Percentiles rank a stretch among this genome's conserved stretches.
Evolutionary conservation across 2,113 vertebrate genomes (phyloP).

Genomic region (Urocynchramus pylzowi): DNA sequence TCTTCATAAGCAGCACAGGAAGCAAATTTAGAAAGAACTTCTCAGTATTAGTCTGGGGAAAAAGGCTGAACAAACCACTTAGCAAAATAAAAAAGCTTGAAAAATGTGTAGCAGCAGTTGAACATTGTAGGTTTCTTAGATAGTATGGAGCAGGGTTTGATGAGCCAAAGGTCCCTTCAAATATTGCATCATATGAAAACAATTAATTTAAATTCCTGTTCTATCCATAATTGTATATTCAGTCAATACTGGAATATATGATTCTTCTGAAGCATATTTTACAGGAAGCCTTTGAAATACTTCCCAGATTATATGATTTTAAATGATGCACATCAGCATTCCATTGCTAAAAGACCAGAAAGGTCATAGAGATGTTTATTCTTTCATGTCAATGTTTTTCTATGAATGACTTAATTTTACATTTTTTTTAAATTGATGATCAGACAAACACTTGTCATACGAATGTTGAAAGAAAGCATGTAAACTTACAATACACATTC

Average conservation of each 20-base stretch:
- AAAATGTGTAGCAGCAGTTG: background rate
- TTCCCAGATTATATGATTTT: background rate
- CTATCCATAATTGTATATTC: background rate
- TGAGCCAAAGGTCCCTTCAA: background rate
- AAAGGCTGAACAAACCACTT: background rate
- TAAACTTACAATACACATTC: background rate
- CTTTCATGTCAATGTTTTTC: background rate
- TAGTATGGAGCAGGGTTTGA: background rate
- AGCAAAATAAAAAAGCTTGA: background rate
- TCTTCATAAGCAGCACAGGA: background rate
- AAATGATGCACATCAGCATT: background rate
- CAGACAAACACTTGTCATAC: background rate
- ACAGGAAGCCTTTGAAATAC: background rate
- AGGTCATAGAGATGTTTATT: background rate
- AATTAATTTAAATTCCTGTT: background rate
- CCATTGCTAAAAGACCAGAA: background rate
- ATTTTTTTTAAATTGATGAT: background rate
- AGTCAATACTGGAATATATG: background rate
- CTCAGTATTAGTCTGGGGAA: background rate
- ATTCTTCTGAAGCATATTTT: background rate
- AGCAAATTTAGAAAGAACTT: background rate
- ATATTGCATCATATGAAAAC: background rate
- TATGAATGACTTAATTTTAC: background rate
- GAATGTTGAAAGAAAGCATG: background rate
- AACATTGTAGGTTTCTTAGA: background rate